Evolutionary conservation across 1,140 invertebrate species (phyloP), one percentile per base, ranked within the genome.

Genomic region (Panulirus ornatus): DNA sequence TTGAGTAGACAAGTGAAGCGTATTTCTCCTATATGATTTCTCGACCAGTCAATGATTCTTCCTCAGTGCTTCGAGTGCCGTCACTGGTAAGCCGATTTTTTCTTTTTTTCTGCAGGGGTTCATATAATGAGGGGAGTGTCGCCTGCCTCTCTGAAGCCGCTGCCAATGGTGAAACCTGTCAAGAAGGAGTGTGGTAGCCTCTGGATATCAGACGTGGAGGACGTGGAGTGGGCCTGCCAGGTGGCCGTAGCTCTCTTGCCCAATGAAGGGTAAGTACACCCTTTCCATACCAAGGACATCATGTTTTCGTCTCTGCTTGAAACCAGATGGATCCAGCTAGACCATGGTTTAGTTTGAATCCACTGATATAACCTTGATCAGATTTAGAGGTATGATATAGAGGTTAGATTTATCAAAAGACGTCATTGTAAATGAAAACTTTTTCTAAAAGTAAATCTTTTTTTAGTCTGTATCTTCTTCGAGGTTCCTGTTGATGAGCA

Each of bases 61-160:
- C n/a, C n/a, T n/a, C 44, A 1, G 16, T 47, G 16, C 8, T 8
- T 16, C 16, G 44, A 11, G 44, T 47, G 16, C 1, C 44, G 16
- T 16, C 44, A 47, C 8, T 11, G 8, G 0, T 16, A 11, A 47
- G 16, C 0, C 8, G 16, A 47, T 11, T 2, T 5, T 34, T 19
- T 79, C 11, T 51, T 51, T 27, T 79, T 51, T 44, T 27, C 19
- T 51, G n/a, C 47, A 82, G 78, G 78, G 14, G 51, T 82, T 8
- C 78, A 82, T 36, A 30, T 82, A 19, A 58, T 82, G 51, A 36
- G 11, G 3, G 78, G 51, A 54, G 78, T 82, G 30, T 82, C 78
- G 19, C 78, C 78, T 19, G 14, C n/a, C 1, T 1, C 22, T 1
- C 30, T 82, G 11, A 58, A 34, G 22, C 78, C 78, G 34, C 22